Evolutionary conservation across 2,113 vertebrate species (phyloP).

Genomic region (Crotalus viridis): DNA sequence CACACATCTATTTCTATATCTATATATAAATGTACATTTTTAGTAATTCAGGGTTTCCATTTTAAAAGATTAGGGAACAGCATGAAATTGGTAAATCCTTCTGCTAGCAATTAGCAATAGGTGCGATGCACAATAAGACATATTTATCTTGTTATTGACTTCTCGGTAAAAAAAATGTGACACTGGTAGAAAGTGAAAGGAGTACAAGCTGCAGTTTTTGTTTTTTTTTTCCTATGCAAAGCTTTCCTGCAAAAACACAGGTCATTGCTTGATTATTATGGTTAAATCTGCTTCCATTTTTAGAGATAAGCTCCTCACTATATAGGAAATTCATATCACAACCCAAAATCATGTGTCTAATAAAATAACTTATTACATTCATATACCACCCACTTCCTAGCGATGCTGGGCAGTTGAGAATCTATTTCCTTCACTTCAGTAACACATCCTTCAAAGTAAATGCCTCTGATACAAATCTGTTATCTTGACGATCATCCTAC

Average conservation of each 20-base stretch:
- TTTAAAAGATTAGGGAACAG: not conserved
- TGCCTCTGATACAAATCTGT: too few species aligned
- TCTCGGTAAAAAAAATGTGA: not conserved
- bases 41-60: not conserved
- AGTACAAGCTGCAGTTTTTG: not conserved
- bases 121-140: not conserved
- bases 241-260: too few species aligned
- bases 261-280: not conserved
- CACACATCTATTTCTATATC: too few species aligned
- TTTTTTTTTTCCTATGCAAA: not conserved
- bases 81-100: not conserved
- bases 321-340: too few species aligned
- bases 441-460: too few species aligned
- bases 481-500: not conserved
- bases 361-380: too few species aligned
- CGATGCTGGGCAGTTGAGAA: too few species aligned
- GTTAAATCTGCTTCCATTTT: not conserved
- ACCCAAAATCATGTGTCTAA: too few species aligned
- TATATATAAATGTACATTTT: not conserved
- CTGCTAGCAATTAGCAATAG: not conserved
- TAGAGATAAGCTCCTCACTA: too few species aligned
- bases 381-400: too few species aligned
- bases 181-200: not conserved
- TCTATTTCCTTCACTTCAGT: too few species aligned
- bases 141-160: not conserved